Conservation (phyloP, 2,113 vertebrate species). For the Haemorhous mexicanus region DNA sequence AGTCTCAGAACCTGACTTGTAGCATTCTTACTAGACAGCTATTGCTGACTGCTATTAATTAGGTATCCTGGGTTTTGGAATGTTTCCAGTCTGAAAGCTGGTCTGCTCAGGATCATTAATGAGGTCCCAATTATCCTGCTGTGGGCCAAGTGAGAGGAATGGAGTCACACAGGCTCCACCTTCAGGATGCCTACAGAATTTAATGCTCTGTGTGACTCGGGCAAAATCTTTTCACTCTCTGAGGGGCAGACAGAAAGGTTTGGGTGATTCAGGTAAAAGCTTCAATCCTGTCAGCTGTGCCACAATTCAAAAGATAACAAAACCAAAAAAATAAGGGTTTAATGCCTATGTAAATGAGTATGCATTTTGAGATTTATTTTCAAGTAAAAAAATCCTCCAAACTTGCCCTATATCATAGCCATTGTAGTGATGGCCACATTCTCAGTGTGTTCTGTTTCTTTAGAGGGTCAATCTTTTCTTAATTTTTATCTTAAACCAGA, state of each 20-base stretch:
- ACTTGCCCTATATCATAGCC: neutral
- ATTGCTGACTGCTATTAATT: neutral
- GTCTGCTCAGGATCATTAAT: neutral
- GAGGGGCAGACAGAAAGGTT: neutral
- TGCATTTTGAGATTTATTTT: neutral
- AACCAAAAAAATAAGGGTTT: neutral
- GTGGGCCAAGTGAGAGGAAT: neutral
- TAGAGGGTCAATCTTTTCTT: neutral
- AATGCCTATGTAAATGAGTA: neutral
- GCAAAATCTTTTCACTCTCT: neutral
- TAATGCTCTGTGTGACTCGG: neutral
- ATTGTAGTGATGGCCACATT: rapidly evolving
- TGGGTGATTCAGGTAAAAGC: neutral
- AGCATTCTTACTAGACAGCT: neutral
- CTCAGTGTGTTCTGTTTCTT: neutral
- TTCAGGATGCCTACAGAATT: neutral
- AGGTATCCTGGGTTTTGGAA: neutral
- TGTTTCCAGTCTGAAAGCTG: neutral
- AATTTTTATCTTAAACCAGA: neutral
- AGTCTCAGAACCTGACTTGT: neutral
- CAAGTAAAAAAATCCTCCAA: neutral
- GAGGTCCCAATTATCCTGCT: neutral
- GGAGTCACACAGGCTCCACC: neutral
- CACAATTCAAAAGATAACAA: neutral
- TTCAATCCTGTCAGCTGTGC: neutral